Conservation (phyloP, 2,888 invertebrate genomes). For the Mycalesis mineus region DNA sequence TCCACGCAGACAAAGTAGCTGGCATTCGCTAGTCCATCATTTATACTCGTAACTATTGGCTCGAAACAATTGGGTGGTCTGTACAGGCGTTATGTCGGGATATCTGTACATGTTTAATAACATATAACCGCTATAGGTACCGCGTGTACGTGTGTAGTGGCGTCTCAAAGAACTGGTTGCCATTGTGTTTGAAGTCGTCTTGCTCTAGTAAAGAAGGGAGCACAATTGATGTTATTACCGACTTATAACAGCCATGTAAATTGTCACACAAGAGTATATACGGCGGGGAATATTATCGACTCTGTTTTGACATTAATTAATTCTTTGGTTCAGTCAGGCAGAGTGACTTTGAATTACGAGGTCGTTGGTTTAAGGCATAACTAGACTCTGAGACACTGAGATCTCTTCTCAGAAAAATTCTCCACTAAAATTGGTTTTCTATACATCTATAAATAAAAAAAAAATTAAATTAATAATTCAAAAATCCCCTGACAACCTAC, state of each 20-base stretch:
- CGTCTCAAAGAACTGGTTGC: conserved; percentile 14
- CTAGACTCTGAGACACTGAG: no score
- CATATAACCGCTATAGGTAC: background rate
- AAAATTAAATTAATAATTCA: no score
- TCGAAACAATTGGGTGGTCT: background rate
- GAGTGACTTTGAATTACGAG: no score
- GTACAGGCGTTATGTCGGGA: background rate
- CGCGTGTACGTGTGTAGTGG: background rate
- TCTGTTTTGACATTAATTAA: background rate
- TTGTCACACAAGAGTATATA: background rate
- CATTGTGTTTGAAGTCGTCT: conserved; percentile 29
- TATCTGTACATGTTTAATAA: background rate
- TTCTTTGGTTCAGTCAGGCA: background rate
- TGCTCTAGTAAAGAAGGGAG: conserved; percentile 15
- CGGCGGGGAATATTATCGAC: background rate
- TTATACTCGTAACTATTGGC: no score
- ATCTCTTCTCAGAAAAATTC: no score
- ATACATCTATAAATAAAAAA: no score
- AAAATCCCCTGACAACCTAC: no score
- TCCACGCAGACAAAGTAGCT: no score
- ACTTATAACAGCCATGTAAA: conserved; percentile 1
- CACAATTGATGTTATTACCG: conserved; percentile 12
- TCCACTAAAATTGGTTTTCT: no score
- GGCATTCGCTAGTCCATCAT: no score
- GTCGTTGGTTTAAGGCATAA: no score